Conservation (phyloP, 2,888 invertebrate species). For the Ypsolopha sequella region DNA sequence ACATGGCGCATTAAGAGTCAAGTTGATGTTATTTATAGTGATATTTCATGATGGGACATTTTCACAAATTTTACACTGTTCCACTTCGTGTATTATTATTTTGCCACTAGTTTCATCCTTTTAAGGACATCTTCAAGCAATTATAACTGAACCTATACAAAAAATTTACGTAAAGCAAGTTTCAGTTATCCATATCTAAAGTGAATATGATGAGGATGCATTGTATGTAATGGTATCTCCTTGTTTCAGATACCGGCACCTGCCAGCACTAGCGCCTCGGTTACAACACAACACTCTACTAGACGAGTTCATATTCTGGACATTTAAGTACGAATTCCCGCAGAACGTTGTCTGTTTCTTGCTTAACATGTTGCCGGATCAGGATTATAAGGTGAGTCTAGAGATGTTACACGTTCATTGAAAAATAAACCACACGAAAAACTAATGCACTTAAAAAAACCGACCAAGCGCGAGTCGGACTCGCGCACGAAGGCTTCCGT, state of each 20-base stretch:
- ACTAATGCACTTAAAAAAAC: too few relatives aligned
- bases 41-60: not conserved
- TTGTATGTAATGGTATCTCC: not conserved
- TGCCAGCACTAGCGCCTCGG: constrained; percentile 83
- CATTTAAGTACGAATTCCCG: constrained; percentile 96
- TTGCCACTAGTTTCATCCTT: too few relatives aligned
- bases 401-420: too few relatives aligned
- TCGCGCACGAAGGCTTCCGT: too few relatives aligned
- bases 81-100: not conserved
- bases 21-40: too few relatives aligned
- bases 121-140: too few relatives aligned
- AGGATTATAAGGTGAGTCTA: constrained; percentile 84
- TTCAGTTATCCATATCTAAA: not conserved
- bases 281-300: constrained; percentile 87
- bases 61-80: not conserved
- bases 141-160: too few relatives aligned
- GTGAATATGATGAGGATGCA: not conserved
- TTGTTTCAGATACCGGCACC: constrained; percentile 79
- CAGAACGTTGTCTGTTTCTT: constrained; percentile 96
- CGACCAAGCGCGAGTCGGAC: too few relatives aligned
- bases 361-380: constrained; percentile 95
- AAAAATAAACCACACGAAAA: too few relatives aligned
- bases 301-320: constrained; percentile 98
- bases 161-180: too few relatives aligned
- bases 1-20: too few relatives aligned